phyloP scores from a whole-genome alignment of 2,113 vertebrate genomes.

The Calyptommatus sinebrachiatus region DNA sequence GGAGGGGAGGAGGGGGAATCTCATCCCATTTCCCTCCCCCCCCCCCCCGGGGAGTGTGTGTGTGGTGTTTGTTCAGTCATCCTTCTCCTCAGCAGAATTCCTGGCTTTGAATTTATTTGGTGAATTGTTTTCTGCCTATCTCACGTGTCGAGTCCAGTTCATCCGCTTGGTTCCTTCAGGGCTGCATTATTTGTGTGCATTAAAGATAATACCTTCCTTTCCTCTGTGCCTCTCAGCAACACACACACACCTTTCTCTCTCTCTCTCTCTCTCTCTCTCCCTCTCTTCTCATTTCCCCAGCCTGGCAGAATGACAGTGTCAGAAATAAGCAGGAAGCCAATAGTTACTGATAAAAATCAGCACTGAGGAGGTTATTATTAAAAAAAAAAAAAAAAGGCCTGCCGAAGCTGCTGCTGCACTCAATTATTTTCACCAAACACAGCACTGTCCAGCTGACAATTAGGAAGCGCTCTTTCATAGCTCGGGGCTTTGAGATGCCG shows the following conservation, averaged over 20 bases:
- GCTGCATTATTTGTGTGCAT: slow-evolving; percentile 62
- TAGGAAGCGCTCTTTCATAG: slow-evolving; percentile 71
- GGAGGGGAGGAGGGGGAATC: slow-evolving; percentile 26
- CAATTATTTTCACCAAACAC: slow-evolving; percentile 82
- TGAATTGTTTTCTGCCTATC: slow-evolving; percentile 63
- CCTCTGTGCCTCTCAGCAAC: slow-evolving; percentile 17
- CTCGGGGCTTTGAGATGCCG: slow-evolving; percentile 68
- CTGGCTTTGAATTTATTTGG: slow-evolving; percentile 50
- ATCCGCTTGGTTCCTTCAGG: slow-evolving; percentile 46
- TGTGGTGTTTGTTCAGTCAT: neutral
- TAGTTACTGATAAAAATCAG: slow-evolving; percentile 71
- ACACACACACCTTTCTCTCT: neutral
- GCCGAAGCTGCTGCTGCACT: slow-evolving; percentile 58
- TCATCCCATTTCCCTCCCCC: neutral
- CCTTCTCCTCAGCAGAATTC: slow-evolving; percentile 44
- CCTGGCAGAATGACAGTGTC: slow-evolving; percentile 67
- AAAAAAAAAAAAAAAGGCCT: slow-evolving; percentile 27
- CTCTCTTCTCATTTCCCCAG: slow-evolving; percentile 43
- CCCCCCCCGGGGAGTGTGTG: too few relatives aligned
- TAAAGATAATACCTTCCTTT: slow-evolving; percentile 66
- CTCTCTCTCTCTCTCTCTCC: neutral
- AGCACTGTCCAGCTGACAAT: slow-evolving; percentile 76
- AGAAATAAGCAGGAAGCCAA: slow-evolving; percentile 71
- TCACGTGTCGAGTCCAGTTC: slow-evolving; percentile 29
- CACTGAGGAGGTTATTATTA: slow-evolving; percentile 45